Conservation (phyloP, 2,113 vertebrate genomes). For the Oenanthe oenanthe region DNA sequence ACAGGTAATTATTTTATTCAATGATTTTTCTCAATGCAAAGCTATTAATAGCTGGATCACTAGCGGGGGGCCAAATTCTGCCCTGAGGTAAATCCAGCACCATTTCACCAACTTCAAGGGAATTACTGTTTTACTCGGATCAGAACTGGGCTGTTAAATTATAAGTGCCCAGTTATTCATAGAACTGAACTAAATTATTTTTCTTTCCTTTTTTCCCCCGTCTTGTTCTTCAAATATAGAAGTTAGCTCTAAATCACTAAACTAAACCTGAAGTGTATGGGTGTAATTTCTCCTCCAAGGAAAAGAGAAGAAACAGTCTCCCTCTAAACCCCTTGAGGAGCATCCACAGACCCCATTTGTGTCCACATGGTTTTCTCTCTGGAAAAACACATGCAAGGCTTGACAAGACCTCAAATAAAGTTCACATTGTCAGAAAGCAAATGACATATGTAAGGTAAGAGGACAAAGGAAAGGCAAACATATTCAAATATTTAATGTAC, state of each 20-base stretch:
- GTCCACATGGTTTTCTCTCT: not conserved
- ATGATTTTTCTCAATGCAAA: conserved; percentile 58
- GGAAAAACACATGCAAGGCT: not conserved
- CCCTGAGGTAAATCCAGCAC: conserved; percentile 55
- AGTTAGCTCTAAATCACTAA: not conserved
- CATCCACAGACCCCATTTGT: not conserved
- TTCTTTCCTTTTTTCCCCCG: not conserved
- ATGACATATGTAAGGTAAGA: conserved; percentile 14
- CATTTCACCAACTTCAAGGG: conserved; percentile 55
- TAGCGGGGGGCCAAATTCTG: conserved; percentile 58
- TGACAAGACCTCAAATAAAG: not conserved
- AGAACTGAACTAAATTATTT: conserved; percentile 44
- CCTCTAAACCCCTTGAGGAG: not conserved
- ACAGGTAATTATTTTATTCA: conserved; percentile 64
- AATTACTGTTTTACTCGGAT: conserved; percentile 46
- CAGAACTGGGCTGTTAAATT: conserved; percentile 48
- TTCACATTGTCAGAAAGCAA: conserved; percentile 28
- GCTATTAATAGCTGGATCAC: conserved; percentile 47
- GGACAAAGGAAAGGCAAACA: conserved; percentile 13
- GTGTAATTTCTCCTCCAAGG: not conserved
- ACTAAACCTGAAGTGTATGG: not conserved
- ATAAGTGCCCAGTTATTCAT: conserved; percentile 48
- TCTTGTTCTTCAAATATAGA: not conserved
- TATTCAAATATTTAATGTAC: conserved; percentile 42
- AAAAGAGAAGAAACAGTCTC: not conserved